phyloP scores from a whole-genome alignment of 2,797 vertebrate genomes.

The Oophaga sylvatica region DNA sequence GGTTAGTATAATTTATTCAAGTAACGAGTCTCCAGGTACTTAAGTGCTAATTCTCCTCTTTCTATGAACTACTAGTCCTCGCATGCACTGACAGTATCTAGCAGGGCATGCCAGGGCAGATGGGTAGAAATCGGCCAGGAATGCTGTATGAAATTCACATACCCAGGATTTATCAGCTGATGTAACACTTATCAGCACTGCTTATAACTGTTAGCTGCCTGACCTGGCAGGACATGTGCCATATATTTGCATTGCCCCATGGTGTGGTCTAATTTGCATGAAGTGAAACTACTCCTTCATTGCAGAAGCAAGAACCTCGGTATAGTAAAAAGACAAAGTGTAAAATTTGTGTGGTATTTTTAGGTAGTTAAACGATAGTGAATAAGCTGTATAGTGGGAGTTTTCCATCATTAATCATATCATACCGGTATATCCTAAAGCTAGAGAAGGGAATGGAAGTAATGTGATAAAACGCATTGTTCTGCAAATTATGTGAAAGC shows the following conservation, averaged over 20 bases:
- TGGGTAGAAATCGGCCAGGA: neutral
- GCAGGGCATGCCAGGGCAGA: neutral
- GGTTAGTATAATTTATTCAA: neutral
- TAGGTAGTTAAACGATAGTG: neutral
- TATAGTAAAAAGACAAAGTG: neutral
- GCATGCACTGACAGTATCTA: constrained; percentile 1
- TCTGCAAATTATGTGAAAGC: neutral
- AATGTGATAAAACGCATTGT: constrained; percentile 7
- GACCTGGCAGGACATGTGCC: neutral
- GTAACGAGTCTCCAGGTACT: neutral
- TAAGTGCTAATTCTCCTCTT: neutral
- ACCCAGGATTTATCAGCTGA: constrained; percentile 11
- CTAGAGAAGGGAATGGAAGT: neutral
- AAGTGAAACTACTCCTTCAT: neutral
- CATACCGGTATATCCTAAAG: neutral
- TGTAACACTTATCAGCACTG: constrained; percentile 15
- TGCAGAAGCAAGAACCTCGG: neutral
- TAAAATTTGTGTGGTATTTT: neutral
- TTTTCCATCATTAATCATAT: neutral
- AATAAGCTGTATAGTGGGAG: neutral
- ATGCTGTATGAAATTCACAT: neutral
- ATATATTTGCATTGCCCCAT: neutral
- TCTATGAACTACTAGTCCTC: constrained; percentile 17
- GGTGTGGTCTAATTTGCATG: neutral
- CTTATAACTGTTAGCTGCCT: neutral